Percentiles rank a stretch among this genome's conserved stretches.
These are phyloP conservation scores for Neopelma chrysocephalum DNA, from an alignment of 2,797 vertebrate species.

Conservation along the genomic window DNA sequence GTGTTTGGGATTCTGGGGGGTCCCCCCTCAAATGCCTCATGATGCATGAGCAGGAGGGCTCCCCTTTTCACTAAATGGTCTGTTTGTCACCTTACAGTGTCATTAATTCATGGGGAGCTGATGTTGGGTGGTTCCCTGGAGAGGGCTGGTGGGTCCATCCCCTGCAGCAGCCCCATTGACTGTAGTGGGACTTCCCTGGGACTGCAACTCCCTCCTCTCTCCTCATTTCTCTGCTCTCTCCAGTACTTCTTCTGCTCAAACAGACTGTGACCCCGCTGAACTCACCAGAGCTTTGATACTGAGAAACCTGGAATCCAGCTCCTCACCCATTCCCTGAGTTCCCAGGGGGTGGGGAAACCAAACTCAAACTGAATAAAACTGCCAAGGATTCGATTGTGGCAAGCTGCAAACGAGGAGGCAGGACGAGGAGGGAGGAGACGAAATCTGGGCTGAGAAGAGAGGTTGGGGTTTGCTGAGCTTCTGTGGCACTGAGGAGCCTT, in stretches of 20 bases:
- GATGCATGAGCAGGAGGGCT: neutral
- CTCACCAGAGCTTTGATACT: neutral
- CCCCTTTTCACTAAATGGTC: neutral
- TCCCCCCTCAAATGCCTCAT: rapidly evolving
- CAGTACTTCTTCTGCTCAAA: neutral
- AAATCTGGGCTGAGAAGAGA: neutral
- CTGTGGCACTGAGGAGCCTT: neutral
- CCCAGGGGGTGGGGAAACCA: rapidly evolving
- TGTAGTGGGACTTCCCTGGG: rapidly evolving
- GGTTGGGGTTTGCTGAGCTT: neutral
- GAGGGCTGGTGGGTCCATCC: neutral
- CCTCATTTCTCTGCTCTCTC: neutral
- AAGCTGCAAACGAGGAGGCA: neutral
- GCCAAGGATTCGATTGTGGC: neutral
- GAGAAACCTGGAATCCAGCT: neutral
- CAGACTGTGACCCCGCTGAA: neutral
- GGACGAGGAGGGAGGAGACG: neutral
- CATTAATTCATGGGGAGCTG: neutral
- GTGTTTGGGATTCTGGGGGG: neutral
- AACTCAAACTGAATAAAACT: neutral
- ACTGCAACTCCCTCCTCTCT: neutral
- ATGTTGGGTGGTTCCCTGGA: neutral
- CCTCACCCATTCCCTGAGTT: neutral
- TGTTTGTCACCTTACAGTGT: neutral
- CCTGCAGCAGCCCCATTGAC: neutral